Evolutionary conservation across 2,113 vertebrate genomes (phyloP).

Genomic region (Pollachius pollachius): DNA sequence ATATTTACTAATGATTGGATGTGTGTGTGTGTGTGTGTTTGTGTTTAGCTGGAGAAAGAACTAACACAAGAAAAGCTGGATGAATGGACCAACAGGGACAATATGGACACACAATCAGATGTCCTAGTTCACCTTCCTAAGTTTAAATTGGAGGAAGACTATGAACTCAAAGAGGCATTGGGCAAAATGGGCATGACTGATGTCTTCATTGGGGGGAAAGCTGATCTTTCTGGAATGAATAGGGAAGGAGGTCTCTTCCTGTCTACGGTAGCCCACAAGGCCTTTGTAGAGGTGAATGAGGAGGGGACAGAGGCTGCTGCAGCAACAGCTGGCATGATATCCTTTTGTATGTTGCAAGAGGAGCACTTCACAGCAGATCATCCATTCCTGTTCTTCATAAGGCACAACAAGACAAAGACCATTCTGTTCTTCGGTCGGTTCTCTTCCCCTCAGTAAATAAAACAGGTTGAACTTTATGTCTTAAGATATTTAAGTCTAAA

Average conservation of each 20-base stretch:
- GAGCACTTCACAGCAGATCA: constrained; percentile 83
- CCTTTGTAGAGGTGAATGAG: constrained; percentile 92
- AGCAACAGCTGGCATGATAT: constrained; percentile 75
- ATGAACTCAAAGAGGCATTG: constrained; percentile 75
- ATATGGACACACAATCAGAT: constrained; percentile 65
- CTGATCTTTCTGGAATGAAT: constrained; percentile 88
- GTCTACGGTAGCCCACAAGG: constrained; percentile 85
- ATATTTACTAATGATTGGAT: background rate
- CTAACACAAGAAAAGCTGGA: constrained; percentile 79
- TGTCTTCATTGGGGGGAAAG: constrained; percentile 72
- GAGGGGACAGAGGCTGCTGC: constrained; percentile 91
- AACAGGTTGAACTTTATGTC: too few relatives aligned
- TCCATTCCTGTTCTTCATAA: constrained; percentile 91
- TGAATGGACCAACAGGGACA: constrained; percentile 80
- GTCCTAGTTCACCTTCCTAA: constrained; percentile 79
- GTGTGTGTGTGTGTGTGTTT: constrained; percentile 5
- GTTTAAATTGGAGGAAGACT: constrained; percentile 87
- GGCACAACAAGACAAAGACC: constrained; percentile 77
- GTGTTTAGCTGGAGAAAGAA: constrained; percentile 80
- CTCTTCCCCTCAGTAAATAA: constrained; percentile 46
- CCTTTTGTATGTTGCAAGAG: constrained; percentile 65
- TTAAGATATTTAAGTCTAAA: background rate
- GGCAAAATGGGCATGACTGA: constrained; percentile 77
- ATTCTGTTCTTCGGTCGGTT: constrained; percentile 84
- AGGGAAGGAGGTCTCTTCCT: constrained; percentile 76